Evolutionary conservation across 2,888 invertebrate genomes (phyloP), one percentile per base, ranked within the genome.

Genomic region (Isotomurus palustris): DNA sequence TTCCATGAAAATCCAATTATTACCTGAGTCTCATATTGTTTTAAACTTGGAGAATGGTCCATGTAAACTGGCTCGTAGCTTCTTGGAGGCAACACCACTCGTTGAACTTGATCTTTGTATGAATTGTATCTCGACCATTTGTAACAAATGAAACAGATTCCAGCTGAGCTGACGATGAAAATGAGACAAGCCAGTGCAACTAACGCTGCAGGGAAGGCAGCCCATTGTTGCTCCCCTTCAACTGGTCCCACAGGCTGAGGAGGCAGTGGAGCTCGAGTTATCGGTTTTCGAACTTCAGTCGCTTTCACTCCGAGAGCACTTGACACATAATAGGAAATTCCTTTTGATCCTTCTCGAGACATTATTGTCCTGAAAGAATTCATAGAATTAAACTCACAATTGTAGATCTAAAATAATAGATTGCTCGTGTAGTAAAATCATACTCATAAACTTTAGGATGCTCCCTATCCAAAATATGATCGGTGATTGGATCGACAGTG

Each of bases 101-200:
- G 82, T 50, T 84, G 79, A 75, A 87, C 83, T 72, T 87, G 84
- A 72, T 89, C 88, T 72, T 91, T 91, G 75, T 88, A 91, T 50
- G 88, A 86, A 75, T 89, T 90, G 75, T 91, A 91, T 72, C 90
- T 88, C 54, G 91, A 89, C 91, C 93, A 94, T 1, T 92, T 92
- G 52, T 92, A 85, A 75, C 93, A 91, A 60, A 94, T 91, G 73
- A 94, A 93, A 51, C 92, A 84, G 47, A 94, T 92, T 5, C 92
- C 94, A 50, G 89, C 86, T 12, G 88, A 81, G 8, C 91, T 91
- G 8, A 92, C 82, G 1, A 94, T 82, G 36, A 93, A 82, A 60
- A 94, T 93, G n/a, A 94, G 83, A 54, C 87, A 86, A 0, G 91
- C 93, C 1, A 95, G 82, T 14, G 90, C 87, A 63, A 95, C 87